Base-by-base conservation (phyloP, 2,888 invertebrate genomes). In the Drosophila lutescens region DNA sequence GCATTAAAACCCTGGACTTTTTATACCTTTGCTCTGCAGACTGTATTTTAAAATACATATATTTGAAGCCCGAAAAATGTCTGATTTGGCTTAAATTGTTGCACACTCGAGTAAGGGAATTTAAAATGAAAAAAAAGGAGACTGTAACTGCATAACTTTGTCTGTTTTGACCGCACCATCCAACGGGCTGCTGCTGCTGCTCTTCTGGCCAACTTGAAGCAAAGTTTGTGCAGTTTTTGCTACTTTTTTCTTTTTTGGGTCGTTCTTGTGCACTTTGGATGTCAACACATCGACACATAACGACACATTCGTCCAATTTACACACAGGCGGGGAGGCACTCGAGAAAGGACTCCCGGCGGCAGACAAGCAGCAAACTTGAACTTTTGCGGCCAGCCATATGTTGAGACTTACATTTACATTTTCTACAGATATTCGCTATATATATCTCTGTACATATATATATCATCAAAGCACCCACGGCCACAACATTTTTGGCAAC, bases 221-320 rank as follows among this genome's bases (percentile, higher is more conserved):
- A 40, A 63, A 71, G 76, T 77, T 32, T 65, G 41, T 41, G 66
- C 53, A 47, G 17, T 41, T 49, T 74, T 60, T 40, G 58, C 43
- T 36, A 17, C 70, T 20, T 38, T 46, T 43, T 50, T 36, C 36
- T 41, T 57, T 44, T 43, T 43, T 20, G 12, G 44, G 38, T 36
- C 69, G 66, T 49, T 56, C 43, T 40, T 55, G 74, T 80, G 86
- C 84, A 88, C 78, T 88, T 66, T 82, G 74, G 81, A 71, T 88
- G 83, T 82, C 88, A 84, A 77, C 88, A 88, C 83, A 84, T 80
- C 74, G 86, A 80, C 78, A 80, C 78, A 86, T 80, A 80, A 84
- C 79, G 81, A 71, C 88, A 80, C 85, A 88, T 83, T 83, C 77
- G 82, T 87, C 86, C 82, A 83, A 88, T 79, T 86, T 84, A 88